phyloP scores from a whole-genome alignment of 2,888 invertebrate genomes.

The Acholoe squamosa region DNA sequence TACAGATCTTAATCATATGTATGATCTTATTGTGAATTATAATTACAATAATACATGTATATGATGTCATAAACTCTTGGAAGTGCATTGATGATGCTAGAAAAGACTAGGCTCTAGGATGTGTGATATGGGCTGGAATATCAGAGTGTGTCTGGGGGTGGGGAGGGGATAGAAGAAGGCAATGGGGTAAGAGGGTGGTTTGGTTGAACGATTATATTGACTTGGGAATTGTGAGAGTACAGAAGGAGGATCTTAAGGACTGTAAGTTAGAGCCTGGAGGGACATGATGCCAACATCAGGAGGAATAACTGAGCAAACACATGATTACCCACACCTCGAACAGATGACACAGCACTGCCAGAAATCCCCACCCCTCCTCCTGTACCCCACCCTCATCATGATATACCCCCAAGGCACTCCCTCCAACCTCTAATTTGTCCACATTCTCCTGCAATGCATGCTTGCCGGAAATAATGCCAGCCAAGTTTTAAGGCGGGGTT shows the following conservation, averaged over 20 bases:
- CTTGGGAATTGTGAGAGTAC: neutral
- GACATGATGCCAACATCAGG: neutral
- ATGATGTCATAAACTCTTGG: no score
- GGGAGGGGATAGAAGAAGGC: neutral
- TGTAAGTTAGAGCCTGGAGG: slow-evolving; percentile 50
- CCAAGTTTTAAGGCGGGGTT: slow-evolving; percentile 41
- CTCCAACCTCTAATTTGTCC: slow-evolving; percentile 44
- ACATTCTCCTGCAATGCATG: slow-evolving; percentile 22
- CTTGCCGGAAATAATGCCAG: slow-evolving; percentile 40
- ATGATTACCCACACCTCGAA: slow-evolving; percentile 29
- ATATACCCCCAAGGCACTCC: neutral
- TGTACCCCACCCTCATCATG: neutral
- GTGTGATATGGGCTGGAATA: neutral
- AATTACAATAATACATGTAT: no score
- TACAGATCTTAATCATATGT: no score
- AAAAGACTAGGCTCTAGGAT: neutral
- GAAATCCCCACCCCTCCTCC: neutral
- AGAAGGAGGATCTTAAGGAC: neutral
- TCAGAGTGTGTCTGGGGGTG: neutral
- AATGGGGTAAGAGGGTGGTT: slow-evolving; percentile 1
- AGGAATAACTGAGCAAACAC: slow-evolving; percentile 29
- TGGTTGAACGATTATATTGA: slow-evolving; percentile 59
- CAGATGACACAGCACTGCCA: slow-evolving; percentile 17
- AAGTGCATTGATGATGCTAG: no score
- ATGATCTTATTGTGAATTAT: no score